Conservation (phyloP, 2,113 vertebrate genomes). For the Rhinichthys klamathensis region DNA sequence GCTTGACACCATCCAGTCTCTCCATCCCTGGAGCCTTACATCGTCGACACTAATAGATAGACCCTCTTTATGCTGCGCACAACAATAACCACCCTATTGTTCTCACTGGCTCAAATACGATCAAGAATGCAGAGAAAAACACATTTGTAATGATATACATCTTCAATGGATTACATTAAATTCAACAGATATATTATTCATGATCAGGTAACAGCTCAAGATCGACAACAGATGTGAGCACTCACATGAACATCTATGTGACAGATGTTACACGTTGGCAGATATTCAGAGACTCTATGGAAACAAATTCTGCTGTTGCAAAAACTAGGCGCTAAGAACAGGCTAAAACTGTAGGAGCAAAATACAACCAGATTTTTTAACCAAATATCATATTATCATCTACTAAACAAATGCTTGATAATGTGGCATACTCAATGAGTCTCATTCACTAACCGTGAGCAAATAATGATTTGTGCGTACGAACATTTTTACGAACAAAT, state of each 20-base stretch:
- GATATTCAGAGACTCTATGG: conserved; percentile 18
- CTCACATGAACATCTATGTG: conserved; percentile 1
- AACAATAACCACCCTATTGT: background rate
- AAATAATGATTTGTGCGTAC: no score
- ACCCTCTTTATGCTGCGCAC: conserved; percentile 17
- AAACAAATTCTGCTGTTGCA: background rate
- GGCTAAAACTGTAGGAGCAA: background rate
- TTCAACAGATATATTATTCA: conserved; percentile 16
- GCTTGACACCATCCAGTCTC: conserved; percentile 49
- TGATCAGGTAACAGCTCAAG: background rate
- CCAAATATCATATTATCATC: background rate
- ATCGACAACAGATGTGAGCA: conserved; percentile 13
- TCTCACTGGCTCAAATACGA: background rate
- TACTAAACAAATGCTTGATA: background rate
- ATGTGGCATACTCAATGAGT: background rate
- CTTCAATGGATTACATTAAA: background rate
- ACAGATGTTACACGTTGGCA: conserved; percentile 31
- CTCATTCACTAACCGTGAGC: no score
- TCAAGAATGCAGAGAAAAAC: background rate
- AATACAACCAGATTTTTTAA: background rate
- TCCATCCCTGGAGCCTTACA: conserved; percentile 53
- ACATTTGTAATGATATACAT: background rate
- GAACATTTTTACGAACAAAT: no score
- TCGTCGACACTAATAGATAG: conserved; percentile 43
- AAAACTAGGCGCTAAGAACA: background rate